These are phyloP conservation scores for Zosterops japonicus DNA, from an alignment of 2,113 vertebrate species.

Conservation along the genomic window DNA sequence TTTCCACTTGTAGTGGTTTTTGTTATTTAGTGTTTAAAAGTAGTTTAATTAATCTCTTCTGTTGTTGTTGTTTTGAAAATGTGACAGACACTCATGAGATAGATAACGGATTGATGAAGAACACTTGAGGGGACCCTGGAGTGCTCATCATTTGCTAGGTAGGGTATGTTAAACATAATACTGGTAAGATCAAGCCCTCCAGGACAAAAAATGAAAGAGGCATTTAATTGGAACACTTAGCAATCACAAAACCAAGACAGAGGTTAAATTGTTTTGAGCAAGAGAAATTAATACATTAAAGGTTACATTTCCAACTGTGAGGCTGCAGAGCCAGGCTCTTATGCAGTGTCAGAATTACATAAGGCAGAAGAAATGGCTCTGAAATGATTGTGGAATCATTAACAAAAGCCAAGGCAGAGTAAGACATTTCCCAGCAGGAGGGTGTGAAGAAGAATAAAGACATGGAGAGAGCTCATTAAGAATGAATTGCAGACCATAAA, in stretches of 20 bases:
- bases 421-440: slow-evolving; percentile 88
- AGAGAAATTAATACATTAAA: slow-evolving; percentile 90
- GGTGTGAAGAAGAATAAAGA: slow-evolving; percentile 83
- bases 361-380: slow-evolving; percentile 85
- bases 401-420: slow-evolving; percentile 83
- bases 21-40: slow-evolving; percentile 60
- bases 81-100: slow-evolving; percentile 69
- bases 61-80: slow-evolving; percentile 64
- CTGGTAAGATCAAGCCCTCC: slow-evolving; percentile 75
- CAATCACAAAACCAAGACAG: slow-evolving; percentile 86
- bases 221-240: slow-evolving; percentile 87
- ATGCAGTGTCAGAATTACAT: slow-evolving; percentile 81
- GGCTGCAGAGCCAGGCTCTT: slow-evolving; percentile 79
- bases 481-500: slow-evolving; percentile 91
- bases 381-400: slow-evolving; percentile 85
- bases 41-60: slow-evolving; percentile 72
- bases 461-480: slow-evolving; percentile 87
- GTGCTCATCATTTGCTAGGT: slow-evolving; percentile 52
- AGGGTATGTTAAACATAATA: slow-evolving; percentile 65
- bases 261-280: slow-evolving; percentile 91
- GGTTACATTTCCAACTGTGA: slow-evolving; percentile 86
- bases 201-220: slow-evolving; percentile 79
- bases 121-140: slow-evolving; percentile 40
- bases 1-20: slow-evolving; percentile 26
- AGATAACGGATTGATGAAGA: slow-evolving; percentile 71